These are phyloP conservation scores for Arenaria interpres DNA, from an alignment of 2,113 vertebrate genomes.

Conservation along the genomic window DNA sequence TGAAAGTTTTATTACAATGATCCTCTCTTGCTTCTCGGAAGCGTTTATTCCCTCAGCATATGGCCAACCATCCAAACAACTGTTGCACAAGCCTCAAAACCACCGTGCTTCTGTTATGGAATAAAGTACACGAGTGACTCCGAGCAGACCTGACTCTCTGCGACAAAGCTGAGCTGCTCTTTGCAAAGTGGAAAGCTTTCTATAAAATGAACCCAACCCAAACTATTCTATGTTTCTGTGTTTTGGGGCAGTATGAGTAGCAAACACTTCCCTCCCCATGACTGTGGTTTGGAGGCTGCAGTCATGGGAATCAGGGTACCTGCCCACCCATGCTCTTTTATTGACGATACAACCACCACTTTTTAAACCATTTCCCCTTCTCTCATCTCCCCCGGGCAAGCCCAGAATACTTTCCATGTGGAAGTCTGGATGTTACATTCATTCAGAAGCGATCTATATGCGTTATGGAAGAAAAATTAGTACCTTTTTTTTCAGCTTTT, in stretches of 20 bases:
- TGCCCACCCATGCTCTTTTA: background rate
- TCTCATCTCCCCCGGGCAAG: background rate
- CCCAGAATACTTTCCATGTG: background rate
- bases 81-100: background rate
- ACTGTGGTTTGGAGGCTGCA: rapidly evolving
- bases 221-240: too few species aligned
- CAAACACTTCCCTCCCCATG: too few species aligned
- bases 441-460: background rate
- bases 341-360: background rate
- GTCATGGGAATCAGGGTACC: background rate
- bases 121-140: background rate
- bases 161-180: background rate
- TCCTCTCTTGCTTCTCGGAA: background rate
- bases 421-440: background rate
- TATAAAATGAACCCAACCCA: background rate
- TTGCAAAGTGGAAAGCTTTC: background rate
- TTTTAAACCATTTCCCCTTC: background rate
- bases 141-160: background rate
- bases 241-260: background rate
- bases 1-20: background rate
- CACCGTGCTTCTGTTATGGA: background rate
- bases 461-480: background rate
- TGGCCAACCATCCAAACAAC: background rate
- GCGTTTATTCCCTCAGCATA: background rate
- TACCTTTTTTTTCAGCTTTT: background rate